phyloP scores from a whole-genome alignment of 1,140 invertebrate genomes.

The Drosophila ambigua region DNA sequence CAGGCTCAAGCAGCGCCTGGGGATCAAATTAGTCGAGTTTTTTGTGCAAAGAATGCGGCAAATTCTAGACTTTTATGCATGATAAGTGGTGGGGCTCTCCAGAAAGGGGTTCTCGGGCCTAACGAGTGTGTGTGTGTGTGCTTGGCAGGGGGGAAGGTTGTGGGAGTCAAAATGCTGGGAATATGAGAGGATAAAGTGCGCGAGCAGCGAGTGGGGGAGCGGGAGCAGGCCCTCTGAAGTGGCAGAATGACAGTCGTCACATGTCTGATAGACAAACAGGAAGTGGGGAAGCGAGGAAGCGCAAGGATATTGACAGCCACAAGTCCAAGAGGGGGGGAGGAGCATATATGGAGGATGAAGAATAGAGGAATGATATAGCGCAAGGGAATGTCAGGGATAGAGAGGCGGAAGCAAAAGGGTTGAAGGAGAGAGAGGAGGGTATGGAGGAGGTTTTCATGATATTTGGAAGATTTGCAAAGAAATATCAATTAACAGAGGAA shows the following conservation, averaged over 20 bases:
- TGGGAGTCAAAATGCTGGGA: conserved; percentile 9
- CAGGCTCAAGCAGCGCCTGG: conserved; percentile 69
- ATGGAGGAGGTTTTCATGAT: no score
- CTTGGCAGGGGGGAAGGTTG: background rate
- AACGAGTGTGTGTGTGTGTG: background rate
- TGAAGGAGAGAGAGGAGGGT: background rate
- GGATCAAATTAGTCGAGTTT: conserved; percentile 78
- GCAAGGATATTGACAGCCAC: conserved; percentile 56
- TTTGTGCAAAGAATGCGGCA: conserved; percentile 64
- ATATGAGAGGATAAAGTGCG: conserved; percentile 25
- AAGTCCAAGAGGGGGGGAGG: conserved; percentile 4
- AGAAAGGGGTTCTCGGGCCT: conserved; percentile 33
- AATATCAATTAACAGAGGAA: no score
- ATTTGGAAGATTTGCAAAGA: no score
- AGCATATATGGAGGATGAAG: background rate
- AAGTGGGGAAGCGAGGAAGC: conserved; percentile 43
- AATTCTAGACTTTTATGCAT: conserved; percentile 56
- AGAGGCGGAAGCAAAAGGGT: background rate
- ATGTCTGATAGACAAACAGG: conserved; percentile 62
- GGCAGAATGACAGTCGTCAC: conserved; percentile 50
- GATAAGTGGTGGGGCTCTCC: conserved; percentile 59
- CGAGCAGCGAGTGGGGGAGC: background rate
- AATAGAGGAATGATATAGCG: background rate
- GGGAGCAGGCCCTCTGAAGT: conserved; percentile 24
- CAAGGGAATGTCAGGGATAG: background rate